These are phyloP conservation scores for Rhynchophorus ferrugineus DNA, from an alignment of 1,140 invertebrate species.

Conservation along the genomic window DNA sequence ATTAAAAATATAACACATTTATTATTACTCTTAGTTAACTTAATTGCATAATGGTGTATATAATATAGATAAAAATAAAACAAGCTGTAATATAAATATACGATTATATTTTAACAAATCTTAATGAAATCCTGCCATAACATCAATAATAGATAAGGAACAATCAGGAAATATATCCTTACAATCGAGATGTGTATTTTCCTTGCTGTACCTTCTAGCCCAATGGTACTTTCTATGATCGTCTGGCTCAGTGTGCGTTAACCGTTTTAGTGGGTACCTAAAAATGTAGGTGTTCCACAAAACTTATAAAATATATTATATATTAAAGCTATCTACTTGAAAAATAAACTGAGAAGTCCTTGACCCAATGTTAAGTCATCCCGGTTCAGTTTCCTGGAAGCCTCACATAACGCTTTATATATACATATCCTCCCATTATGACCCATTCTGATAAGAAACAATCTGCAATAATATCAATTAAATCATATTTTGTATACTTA, in stretches of 20 bases:
- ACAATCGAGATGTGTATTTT: slow-evolving; percentile 46
- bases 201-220: slow-evolving; percentile 50
- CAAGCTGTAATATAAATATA: too few species aligned
- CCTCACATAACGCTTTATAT: slow-evolving; percentile 66
- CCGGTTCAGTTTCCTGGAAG: slow-evolving; percentile 53
- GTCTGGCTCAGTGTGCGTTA: slow-evolving; percentile 53
- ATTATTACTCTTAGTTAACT: too few species aligned
- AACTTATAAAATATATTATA: neutral
- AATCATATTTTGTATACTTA: slow-evolving; percentile 40
- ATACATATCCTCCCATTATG: slow-evolving; percentile 61
- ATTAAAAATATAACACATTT: too few species aligned
- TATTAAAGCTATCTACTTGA: slow-evolving; percentile 49
- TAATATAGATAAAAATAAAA: too few species aligned
- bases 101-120: too few species aligned
- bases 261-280: slow-evolving; percentile 50
- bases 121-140: slow-evolving; percentile 55
- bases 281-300: slow-evolving; percentile 3
- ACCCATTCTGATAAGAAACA: slow-evolving; percentile 44
- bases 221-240: slow-evolving; percentile 58
- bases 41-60: too few species aligned
- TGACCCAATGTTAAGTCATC: slow-evolving; percentile 59
- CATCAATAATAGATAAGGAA: slow-evolving; percentile 61
- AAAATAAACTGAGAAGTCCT: slow-evolving; percentile 62
- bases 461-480: neutral
- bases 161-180: slow-evolving; percentile 50